Evolutionary conservation across 1,140 invertebrate genomes (phyloP), one percentile per base, ranked within the genome.

Genomic region (Nasonia giraulti): DNA sequence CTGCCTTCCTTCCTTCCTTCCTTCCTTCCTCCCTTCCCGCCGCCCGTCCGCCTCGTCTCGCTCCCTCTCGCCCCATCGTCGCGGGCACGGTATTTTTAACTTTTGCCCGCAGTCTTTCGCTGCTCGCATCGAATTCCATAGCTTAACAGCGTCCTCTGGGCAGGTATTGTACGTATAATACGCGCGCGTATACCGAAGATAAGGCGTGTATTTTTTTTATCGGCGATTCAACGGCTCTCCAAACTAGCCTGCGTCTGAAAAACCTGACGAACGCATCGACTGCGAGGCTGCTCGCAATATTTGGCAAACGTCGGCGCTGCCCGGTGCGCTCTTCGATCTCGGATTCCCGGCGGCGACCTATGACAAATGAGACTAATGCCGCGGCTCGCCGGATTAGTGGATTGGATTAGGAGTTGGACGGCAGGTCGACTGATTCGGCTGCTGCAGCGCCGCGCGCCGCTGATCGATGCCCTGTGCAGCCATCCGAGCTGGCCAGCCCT

Each of bases 281-380:
- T 40, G 80, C 76, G 75, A 78, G 66, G 31, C 69, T 80, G 71
- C 78, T 82, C 84, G 86, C 37, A 77, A 87, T 27, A 27, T 89
- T 86, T 88, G 88, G 82, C 84, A 89, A 86, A 89, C 87, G 86
- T 89, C 87, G 87, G 87, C 73, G 86, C 86, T 33, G 81, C 71
- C 80, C 83, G 31, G 6, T 75, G 76, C 73, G 81, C 86, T 90
- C 85, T 87, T 90, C 88, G 88, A 90, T 89, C 88, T 90, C 17
- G 33, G 33, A 37, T 37, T 37, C 33, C 5, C 33, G 73, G 89
- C 86, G 83, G 84, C 77, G 78, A 62, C 55, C 79, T 88, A 89
- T 91, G 89, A 91, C 88, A 90, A 91, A 90, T 87, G 88, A 91
- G 91, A 92, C 90, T 91, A 90, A 91, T 90, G 88, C 86, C 71